phyloP scores from a whole-genome alignment of 2,888 invertebrate genomes.

The Drosophila antonietae region DNA sequence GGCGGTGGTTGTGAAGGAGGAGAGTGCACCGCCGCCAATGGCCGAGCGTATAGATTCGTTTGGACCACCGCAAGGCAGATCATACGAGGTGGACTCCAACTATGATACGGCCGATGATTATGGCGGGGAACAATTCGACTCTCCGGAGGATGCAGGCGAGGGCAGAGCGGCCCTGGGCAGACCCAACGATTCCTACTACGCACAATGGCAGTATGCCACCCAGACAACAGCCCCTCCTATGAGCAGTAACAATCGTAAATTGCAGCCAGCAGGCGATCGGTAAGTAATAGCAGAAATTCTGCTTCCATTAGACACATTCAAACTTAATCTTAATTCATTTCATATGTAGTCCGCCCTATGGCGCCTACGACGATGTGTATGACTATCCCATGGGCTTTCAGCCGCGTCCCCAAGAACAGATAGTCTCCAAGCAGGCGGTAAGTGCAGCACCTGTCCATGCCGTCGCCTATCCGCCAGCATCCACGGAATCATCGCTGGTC shows the following conservation, averaged over 20 bases:
- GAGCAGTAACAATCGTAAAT: slow-evolving; percentile 50
- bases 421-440: slow-evolving; percentile 44
- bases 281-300: slow-evolving; percentile 19
- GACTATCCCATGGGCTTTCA: slow-evolving; percentile 75
- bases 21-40: slow-evolving; percentile 47
- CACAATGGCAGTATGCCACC: slow-evolving; percentile 45
- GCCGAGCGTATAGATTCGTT: slow-evolving; percentile 45
- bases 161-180: slow-evolving; percentile 52
- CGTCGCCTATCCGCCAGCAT: slow-evolving; percentile 16
- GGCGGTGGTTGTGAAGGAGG: slow-evolving; percentile 64
- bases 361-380: slow-evolving; percentile 63
- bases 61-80: slow-evolving; percentile 41
- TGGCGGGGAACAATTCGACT: slow-evolving; percentile 25
- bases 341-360: slow-evolving; percentile 49
- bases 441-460: slow-evolving; percentile 11
- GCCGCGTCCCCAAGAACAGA: slow-evolving; percentile 43
- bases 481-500: slow-evolving; percentile 61
- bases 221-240: slow-evolving; percentile 30
- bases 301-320: background rate
- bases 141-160: slow-evolving; percentile 32
- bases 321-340: background rate
- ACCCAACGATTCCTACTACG: slow-evolving; percentile 59
- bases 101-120: slow-evolving; percentile 61
- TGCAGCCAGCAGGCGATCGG: slow-evolving; percentile 54
- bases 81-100: slow-evolving; percentile 50